Evolutionary conservation across 2,888 invertebrate species (phyloP), one percentile per base, ranked within the genome.

Genomic region (Drosophila setosimentum): DNA sequence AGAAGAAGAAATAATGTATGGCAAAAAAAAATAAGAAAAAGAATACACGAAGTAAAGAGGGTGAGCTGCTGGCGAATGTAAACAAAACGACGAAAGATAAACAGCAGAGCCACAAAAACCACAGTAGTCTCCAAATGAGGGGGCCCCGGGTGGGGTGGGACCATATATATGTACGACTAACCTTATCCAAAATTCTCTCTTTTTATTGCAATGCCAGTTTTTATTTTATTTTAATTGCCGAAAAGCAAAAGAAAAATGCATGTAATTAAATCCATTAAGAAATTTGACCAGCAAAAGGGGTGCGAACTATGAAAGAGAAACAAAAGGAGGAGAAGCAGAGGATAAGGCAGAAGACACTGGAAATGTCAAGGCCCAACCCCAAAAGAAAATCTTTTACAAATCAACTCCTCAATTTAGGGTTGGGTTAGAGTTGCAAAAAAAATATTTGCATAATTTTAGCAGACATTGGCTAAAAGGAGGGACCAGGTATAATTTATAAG

Each of bases 21-120:
- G 27, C 50, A 49, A 67, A 66, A 63, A 63, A 18, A 45, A 29
- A 57, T 49, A 40, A 32, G 13, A 45, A 45, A 7, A 35, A 33
- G 13, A 33, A 33, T n/a, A 57, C n/a, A 35, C 35, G 55, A 32
- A 57, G 49, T 49, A n/a, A 62, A 66, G 50, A 73, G 30, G 68
- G 37, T 66, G 60, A 68, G 68, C 71, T 73, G 68, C 71, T 73
- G 60, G 72, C 67, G 89, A 82, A 85, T 82, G 87, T 85, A 85
- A 85, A 85, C 85, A 85, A 85, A 79, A 67, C 77, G 80, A 79
- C 73, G 87, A 89, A 87, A 85, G 89, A 85, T 85, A 89, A 89
- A 85, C 89, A 89, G 84, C 89, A 85, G 89, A 84, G 67, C 80
- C 77, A 59, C 84, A 73, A 68, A 73, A 81, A 49, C 64, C 58